Base-by-base conservation (phyloP, 2,113 vertebrate species). In the Capricornis sumatraensis region DNA sequence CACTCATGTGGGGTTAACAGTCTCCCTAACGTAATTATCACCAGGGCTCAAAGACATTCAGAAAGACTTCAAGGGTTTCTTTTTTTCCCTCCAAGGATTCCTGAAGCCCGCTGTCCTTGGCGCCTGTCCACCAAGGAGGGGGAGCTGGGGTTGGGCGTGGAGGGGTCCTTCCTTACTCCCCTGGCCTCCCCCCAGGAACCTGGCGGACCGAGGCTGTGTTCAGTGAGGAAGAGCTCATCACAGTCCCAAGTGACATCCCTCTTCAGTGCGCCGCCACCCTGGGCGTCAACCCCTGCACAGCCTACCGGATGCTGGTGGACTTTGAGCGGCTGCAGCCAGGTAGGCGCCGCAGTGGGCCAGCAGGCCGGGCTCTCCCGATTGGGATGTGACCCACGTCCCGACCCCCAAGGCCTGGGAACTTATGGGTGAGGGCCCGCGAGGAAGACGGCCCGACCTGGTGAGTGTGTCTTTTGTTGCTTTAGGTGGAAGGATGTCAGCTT, bases 241-340 rank as follows among this genome's bases (percentile, higher is more conserved):
- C 98, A 6, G 89, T 99, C 30, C 99, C 99, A 0, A 98, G 95
- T 1, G 99, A 99, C 97, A 99, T 99, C 92, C 99, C 99, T 0
- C 27, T 99, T 94, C 98, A 99, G 95, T 99, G 99, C 0, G 99
- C 99, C 0, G 99, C 99, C 94, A 99, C 99, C 0, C 97, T 99
- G 50, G 97, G 99, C 0, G 99, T 99, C 95, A 99, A 99, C 96
- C 99, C 99, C 95, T 99, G 99, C 98, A 99, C 99, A 0, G 99
- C 99, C 33, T 99, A 99, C 92, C 99, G 99, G 97, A 98, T 99
- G 99, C 98, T 99, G 57, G 89, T 96, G 1, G 99, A 99, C 98
- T 99, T 99, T 27, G 99, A 99, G 98, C 97, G 96, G 86, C 99
- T 99, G 74, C 98, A 74, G 0, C 99, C 99, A 16, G 99, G 99